Evolutionary conservation across 2,888 invertebrate genomes (phyloP).

Genomic region (Cerceris ruficornis): DNA sequence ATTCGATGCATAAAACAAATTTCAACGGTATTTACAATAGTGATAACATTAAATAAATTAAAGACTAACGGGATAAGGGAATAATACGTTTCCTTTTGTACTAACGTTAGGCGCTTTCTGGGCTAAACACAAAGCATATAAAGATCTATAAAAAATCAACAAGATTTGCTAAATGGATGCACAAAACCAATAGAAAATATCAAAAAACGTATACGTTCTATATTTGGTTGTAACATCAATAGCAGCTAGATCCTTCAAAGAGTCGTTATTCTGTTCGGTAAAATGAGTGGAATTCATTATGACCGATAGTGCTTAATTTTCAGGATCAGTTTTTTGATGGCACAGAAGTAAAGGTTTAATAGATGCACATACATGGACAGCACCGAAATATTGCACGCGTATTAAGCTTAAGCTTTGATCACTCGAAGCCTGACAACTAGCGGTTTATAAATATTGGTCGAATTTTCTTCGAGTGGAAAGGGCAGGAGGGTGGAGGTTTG

Average conservation of each 20-base stretch:
- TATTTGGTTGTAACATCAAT: conserved; percentile 28
- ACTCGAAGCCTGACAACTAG: conserved; percentile 45
- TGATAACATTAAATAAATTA: too few relatives aligned
- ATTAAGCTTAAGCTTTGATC: conserved; percentile 35
- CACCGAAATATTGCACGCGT: conserved; percentile 29
- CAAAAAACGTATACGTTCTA: conserved; percentile 38
- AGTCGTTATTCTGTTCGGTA: conserved; percentile 25
- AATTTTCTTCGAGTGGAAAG: conserved; percentile 10
- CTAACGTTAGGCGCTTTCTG: not conserved
- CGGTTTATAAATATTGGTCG: conserved; percentile 41
- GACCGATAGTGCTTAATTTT: conserved; percentile 12
- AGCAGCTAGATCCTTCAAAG: conserved; percentile 26
- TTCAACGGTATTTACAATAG: too few relatives aligned
- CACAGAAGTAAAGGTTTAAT: conserved; percentile 35
- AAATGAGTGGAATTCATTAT: conserved; percentile 40
- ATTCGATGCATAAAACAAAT: too few relatives aligned
- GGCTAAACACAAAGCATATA: conserved; percentile 14
- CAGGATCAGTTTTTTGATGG: conserved; percentile 8
- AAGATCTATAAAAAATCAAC: not conserved
- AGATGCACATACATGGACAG: conserved; percentile 31
- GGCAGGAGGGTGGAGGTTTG: not conserved
- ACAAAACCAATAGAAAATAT: conserved; percentile 36
- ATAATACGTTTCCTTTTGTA: not conserved
- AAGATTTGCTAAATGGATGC: conserved; percentile 9
- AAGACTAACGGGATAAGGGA: too few relatives aligned